These are phyloP conservation scores for Saccostrea glomerata DNA, from an alignment of 1,140 invertebrate genomes.

Conservation along the genomic window DNA sequence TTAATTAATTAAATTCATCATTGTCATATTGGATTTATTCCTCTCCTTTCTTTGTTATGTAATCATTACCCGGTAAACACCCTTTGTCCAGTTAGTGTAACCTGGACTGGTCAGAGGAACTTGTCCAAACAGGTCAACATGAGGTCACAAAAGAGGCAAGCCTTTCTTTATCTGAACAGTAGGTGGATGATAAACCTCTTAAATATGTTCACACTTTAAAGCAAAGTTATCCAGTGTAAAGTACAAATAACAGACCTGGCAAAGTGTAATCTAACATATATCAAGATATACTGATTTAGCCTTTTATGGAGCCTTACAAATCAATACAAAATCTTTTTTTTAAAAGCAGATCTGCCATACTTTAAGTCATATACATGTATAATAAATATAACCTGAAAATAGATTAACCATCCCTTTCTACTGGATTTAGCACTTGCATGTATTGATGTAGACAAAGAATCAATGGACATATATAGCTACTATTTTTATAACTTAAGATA, in stretches of 20 bases:
- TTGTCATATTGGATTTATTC: not conserved
- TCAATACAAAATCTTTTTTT: not conserved
- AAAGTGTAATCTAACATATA: not conserved
- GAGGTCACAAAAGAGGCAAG: not conserved
- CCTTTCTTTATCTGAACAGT: slow-evolving; percentile 14
- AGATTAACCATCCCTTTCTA: not conserved
- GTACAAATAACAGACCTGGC: not conserved
- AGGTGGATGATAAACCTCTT: slow-evolving; percentile 31
- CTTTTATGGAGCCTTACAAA: not conserved
- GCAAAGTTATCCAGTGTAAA: not conserved
- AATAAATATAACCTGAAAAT: not conserved
- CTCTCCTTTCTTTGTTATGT: not conserved
- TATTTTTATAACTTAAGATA: not conserved
- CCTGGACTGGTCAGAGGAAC: not conserved
- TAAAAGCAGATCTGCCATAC: not conserved
- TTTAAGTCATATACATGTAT: not conserved
- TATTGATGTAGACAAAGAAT: not conserved
- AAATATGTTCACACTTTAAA: slow-evolving; percentile 30
- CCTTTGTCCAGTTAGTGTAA: not conserved
- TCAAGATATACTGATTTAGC: not conserved
- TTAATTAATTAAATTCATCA: not conserved
- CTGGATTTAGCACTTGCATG: not conserved
- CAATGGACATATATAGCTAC: not conserved
- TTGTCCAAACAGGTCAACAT: slow-evolving; percentile 30
- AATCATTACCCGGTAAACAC: not conserved